Percentiles rank a stretch among this genome's conserved stretches.
Conservation (phyloP, 2,888 invertebrate genomes). For the Adela reaumurella region DNA sequence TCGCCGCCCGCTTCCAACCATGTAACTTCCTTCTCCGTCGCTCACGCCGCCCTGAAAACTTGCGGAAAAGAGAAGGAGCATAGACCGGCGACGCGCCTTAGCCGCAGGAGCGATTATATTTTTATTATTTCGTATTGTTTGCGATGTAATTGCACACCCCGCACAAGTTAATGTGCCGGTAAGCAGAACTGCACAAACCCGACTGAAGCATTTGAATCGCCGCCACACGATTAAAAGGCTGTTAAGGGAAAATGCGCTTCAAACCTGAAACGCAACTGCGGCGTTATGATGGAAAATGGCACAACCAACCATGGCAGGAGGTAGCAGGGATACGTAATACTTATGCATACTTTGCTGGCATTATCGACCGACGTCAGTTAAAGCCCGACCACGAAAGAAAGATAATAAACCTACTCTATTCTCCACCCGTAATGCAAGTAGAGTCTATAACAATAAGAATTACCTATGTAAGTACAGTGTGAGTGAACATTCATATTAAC, state of each 20-base stretch:
- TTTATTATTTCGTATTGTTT: constrained; percentile 47
- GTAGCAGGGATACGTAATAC: too few species aligned
- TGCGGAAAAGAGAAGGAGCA: constrained; percentile 14
- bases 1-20: neutral
- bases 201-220: constrained; percentile 38
- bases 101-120: constrained; percentile 33
- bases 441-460: too few species aligned
- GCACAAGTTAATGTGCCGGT: constrained; percentile 32
- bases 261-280: neutral
- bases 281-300: neutral
- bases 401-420: too few species aligned
- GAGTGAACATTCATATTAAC: too few species aligned
- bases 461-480: too few species aligned
- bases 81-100: constrained; percentile 45
- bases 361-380: too few species aligned
- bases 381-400: too few species aligned
- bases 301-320: neutral
- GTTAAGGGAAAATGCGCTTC: neutral
- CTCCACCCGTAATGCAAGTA: too few species aligned
- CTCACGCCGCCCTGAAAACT: constrained; percentile 11
- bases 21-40: constrained; percentile 27
- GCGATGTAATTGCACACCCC: constrained; percentile 36
- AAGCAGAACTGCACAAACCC: constrained; percentile 37
- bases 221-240: constrained; percentile 4
- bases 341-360: too few species aligned